phyloP scores from a whole-genome alignment of 2,113 vertebrate species.

The Collichthys lucidus region DNA sequence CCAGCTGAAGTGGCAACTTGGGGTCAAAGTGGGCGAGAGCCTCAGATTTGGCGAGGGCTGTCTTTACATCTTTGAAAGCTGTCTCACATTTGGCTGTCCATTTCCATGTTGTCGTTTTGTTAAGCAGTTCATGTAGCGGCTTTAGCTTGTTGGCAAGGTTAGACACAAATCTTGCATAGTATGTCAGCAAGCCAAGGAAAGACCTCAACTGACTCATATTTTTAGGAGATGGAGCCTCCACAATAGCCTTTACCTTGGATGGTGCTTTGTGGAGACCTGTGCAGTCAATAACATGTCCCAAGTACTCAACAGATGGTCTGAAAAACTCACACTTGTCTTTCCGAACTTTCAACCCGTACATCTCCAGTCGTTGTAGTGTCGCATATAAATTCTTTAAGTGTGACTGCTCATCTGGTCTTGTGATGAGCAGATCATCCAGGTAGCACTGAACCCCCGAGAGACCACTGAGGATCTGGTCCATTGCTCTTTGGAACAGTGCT shows the following conservation, averaged over 20 bases:
- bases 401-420: not conserved
- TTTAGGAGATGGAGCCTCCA: not conserved
- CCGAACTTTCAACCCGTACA: too few species aligned
- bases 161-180: not conserved
- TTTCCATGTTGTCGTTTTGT: not conserved
- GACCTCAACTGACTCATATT: conserved; percentile 25
- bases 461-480: conserved; percentile 33
- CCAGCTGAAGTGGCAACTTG: not conserved
- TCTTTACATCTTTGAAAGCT: not conserved
- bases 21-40: not conserved
- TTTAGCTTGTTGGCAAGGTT: not conserved
- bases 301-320: too few species aligned
- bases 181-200: conserved; percentile 23
- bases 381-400: not conserved
- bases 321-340: too few species aligned
- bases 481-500: conserved; percentile 13
- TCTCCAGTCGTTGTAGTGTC: too few species aligned
- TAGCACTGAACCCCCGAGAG: not conserved
- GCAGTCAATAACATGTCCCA: too few species aligned
- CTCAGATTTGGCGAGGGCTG: not conserved
- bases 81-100: conserved; percentile 13
- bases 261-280: too few species aligned
- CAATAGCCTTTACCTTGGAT: not conserved
- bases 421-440: conserved; percentile 17
- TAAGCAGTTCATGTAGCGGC: not conserved